A percentile compares a stretch with the other conserved stretches of the same genome.
Conservation (phyloP, 2,888 invertebrate species). For the Diploptera punctata region DNA sequence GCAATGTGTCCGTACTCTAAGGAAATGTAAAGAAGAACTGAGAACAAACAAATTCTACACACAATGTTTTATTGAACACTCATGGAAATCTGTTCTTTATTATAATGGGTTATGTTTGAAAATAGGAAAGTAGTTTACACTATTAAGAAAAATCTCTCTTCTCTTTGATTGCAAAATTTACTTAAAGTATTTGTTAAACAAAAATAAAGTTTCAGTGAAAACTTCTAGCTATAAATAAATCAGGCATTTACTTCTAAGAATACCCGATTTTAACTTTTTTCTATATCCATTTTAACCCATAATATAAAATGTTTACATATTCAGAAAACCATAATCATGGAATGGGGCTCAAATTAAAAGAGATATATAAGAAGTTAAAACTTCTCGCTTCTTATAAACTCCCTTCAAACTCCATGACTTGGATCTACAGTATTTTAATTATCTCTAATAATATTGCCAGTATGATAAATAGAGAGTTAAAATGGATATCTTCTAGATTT, state of each 20-base stretch:
- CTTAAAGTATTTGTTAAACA: background rate
- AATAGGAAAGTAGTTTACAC: background rate
- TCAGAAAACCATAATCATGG: slow-evolving; percentile 24
- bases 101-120: background rate
- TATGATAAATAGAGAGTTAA: too few species aligned
- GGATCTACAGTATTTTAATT: background rate
- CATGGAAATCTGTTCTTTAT: background rate
- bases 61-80: background rate
- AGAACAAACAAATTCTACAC: too few species aligned
- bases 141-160: background rate
- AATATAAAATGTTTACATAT: background rate
- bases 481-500: too few species aligned
- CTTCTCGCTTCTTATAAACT: background rate
- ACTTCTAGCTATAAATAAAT: too few species aligned
- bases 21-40: too few species aligned
- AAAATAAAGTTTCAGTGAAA: too few species aligned
- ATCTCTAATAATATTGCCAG: too few species aligned
- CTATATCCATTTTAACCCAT: background rate
- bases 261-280: too few species aligned
- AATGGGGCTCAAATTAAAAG: slow-evolving; percentile 27
- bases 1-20: too few species aligned
- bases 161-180: background rate
- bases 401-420: slow-evolving; percentile 19
- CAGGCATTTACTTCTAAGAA: background rate
- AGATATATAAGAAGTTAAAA: background rate